These are phyloP conservation scores for Gobio occitaniae DNA, from an alignment of 2,797 vertebrate species.

Conservation along the genomic window DNA sequence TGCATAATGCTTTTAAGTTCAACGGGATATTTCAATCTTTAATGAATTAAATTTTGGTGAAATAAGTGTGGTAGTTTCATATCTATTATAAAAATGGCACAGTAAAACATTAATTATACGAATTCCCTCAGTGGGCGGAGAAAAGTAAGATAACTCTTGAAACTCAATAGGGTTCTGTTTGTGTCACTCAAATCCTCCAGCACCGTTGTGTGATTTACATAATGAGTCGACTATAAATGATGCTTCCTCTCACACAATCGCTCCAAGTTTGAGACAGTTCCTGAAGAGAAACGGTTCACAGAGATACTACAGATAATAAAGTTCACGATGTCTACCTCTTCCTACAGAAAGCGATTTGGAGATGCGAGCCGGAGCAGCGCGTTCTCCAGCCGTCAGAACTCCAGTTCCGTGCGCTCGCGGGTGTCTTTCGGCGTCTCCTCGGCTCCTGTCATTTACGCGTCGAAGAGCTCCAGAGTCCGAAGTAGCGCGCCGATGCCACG, in stretches of 20 bases:
- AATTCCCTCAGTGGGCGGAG: not conserved
- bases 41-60: not conserved
- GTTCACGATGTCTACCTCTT: constrained; percentile 75
- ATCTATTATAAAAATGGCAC: not conserved
- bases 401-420: constrained; percentile 81
- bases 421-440: constrained; percentile 78
- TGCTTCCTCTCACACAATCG: constrained; percentile 42
- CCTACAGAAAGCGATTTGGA: constrained; percentile 92
- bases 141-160: not conserved
- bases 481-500: constrained; percentile 82
- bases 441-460: constrained; percentile 71
- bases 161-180: constrained; percentile 63
- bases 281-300: constrained; percentile 36
- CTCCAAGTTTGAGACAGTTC: constrained; percentile 54
- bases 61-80: not conserved
- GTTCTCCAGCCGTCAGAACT: constrained; percentile 76
- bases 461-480: constrained; percentile 81
- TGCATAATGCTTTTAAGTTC: too few species aligned
- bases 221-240: constrained; percentile 74
- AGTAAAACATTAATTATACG: not conserved
- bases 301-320: constrained; percentile 24
- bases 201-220: constrained; percentile 67
- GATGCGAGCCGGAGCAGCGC: constrained; percentile 69
- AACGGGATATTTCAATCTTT: not conserved
- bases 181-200: constrained; percentile 65